phyloP scores from a whole-genome alignment of 1,140 invertebrate species.

The Euglossa dilemma region DNA sequence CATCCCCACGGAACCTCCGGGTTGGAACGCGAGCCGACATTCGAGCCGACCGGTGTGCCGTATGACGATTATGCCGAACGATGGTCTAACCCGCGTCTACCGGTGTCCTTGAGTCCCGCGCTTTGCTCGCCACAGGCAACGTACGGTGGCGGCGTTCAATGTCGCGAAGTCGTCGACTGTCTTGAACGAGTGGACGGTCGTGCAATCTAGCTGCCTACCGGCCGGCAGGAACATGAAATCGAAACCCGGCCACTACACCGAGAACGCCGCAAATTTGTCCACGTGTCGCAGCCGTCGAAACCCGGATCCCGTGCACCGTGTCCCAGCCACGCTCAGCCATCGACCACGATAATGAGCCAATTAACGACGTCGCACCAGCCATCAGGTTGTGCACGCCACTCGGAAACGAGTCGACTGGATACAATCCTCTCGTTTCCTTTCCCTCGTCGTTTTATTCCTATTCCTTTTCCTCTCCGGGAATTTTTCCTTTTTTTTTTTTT shows the following conservation, averaged over 20 bases:
- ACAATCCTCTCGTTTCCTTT: too few relatives aligned
- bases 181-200: slow-evolving; percentile 44
- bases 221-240: slow-evolving; percentile 63
- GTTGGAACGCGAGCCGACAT: neutral
- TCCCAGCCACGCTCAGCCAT: neutral
- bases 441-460: too few relatives aligned
- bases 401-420: too few relatives aligned
- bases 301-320: slow-evolving; percentile 15
- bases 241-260: slow-evolving; percentile 36
- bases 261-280: slow-evolving; percentile 42
- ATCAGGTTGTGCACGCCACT: slow-evolving; percentile 38
- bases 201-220: slow-evolving; percentile 38
- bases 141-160: slow-evolving; percentile 15
- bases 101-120: neutral
- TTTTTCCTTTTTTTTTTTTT: too few relatives aligned
- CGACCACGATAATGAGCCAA: slow-evolving; percentile 40
- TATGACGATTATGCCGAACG: slow-evolving; percentile 1
- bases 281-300: slow-evolving; percentile 28
- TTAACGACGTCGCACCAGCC: slow-evolving; percentile 12
- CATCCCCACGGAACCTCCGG: neutral
- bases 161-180: slow-evolving; percentile 61
- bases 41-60: neutral
- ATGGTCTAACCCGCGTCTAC: slow-evolving; percentile 4
- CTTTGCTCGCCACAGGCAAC: too few relatives aligned
- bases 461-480: too few relatives aligned